Percentiles rank a stretch among this genome's conserved stretches.
Evolutionary conservation across 1,140 invertebrate genomes (phyloP).

Genomic region (Tenebrio molitor): DNA sequence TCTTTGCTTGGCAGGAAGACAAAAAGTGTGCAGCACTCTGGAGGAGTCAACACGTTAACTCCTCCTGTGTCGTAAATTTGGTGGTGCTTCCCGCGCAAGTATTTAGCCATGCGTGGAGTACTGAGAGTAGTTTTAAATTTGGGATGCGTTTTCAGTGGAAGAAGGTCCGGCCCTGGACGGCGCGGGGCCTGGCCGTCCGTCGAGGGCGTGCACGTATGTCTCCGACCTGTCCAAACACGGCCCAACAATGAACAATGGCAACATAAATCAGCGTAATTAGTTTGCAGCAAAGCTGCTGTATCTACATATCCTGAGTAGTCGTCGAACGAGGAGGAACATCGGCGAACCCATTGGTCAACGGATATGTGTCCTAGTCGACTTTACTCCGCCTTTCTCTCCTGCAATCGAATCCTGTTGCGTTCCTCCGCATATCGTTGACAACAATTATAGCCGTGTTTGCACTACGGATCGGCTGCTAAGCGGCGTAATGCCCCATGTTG

Average conservation of each 20-base stretch:
- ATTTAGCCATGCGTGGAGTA: too few species aligned
- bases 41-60: not conserved
- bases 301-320: conserved; percentile 64
- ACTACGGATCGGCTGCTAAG: conserved; percentile 38
- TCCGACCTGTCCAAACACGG: conserved; percentile 63
- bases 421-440: conserved; percentile 30
- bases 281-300: conserved; percentile 69
- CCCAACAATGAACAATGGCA: conserved; percentile 75
- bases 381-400: conserved; percentile 64
- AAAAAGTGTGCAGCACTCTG: not conserved
- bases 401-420: conserved; percentile 59
- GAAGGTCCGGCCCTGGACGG: conserved; percentile 19
- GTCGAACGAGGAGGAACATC: conserved; percentile 48
- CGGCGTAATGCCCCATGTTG: conserved; percentile 39
- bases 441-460: conserved; percentile 39
- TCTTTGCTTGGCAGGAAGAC: not conserved
- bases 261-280: conserved; percentile 79
- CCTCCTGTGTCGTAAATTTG: not conserved
- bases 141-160: not conserved
- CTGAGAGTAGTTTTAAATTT: not conserved
- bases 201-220: conserved; percentile 64
- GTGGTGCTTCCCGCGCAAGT: too few species aligned
- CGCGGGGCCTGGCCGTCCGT: conserved; percentile 27
- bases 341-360: conserved; percentile 65
- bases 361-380: conserved; percentile 59